Percentiles rank a stretch among this genome's conserved stretches.
Evolutionary conservation across 2,797 vertebrate species (phyloP).

Genomic region (Galagoides demidoff): DNA sequence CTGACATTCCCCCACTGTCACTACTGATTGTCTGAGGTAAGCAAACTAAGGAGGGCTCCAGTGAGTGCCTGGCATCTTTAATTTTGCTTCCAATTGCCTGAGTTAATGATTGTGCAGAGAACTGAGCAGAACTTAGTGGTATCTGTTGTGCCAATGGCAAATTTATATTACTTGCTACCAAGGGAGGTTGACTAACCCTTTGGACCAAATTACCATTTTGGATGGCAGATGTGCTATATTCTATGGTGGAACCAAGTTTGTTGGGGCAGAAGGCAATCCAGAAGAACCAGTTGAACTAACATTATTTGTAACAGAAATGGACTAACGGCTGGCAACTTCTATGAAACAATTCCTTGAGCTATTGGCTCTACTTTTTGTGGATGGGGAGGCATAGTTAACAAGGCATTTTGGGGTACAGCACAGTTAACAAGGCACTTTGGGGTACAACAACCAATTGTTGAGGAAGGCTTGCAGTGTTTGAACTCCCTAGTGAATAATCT

Average conservation of each 20-base stretch:
- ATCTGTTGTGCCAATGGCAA: constrained; percentile 90
- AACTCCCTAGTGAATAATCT: constrained; percentile 90
- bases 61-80: constrained; percentile 93
- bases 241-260: constrained; percentile 89
- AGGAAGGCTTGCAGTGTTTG: constrained; percentile 87
- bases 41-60: constrained; percentile 91
- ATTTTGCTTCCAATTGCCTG: constrained; percentile 89
- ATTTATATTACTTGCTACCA: constrained; percentile 89
- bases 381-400: constrained; percentile 88
- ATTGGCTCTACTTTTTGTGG: constrained; percentile 87
- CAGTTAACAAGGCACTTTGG: constrained; percentile 87
- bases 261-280: constrained; percentile 89
- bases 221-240: constrained; percentile 85
- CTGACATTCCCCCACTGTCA: constrained; percentile 86
- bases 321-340: constrained; percentile 89
- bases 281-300: constrained; percentile 90
- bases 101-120: constrained; percentile 88
- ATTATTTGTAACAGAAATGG: constrained; percentile 89
- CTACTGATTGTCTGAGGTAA: constrained; percentile 85
- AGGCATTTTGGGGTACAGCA: constrained; percentile 88
- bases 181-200: constrained; percentile 86
- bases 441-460: constrained; percentile 91
- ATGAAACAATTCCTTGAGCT: constrained; percentile 87
- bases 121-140: constrained; percentile 89
- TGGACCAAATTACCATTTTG: constrained; percentile 89